These are phyloP conservation scores for Caenorhabditis sp. DNA, from an alignment of 2,888 invertebrate species.

Conservation along the genomic window DNA sequence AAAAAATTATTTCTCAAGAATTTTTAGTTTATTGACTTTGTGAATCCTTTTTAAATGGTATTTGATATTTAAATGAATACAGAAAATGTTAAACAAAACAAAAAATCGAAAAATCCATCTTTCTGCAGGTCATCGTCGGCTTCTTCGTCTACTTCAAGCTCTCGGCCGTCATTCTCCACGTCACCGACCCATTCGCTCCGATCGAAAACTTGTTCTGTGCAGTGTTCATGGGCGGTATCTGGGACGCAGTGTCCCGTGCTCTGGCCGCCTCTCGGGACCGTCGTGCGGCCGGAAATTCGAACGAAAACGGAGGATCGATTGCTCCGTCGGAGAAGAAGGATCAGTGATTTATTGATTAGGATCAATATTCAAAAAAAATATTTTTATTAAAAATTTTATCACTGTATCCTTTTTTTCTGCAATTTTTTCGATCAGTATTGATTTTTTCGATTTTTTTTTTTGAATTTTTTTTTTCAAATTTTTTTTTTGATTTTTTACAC, in stretches of 20 bases:
- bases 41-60: no score
- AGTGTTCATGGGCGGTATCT: constrained; percentile 96
- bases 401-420: not conserved
- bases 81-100: not conserved
- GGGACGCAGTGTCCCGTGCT: constrained; percentile 90
- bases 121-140: constrained; percentile 77
- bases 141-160: constrained; percentile 86
- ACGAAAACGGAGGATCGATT: constrained; percentile 77
- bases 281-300: constrained; percentile 68
- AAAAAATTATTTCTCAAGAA: not conserved
- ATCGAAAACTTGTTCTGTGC: constrained; percentile 99
- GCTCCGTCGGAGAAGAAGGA: constrained; percentile 78
- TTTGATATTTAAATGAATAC: no score
- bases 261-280: constrained; percentile 72
- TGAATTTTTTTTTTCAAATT: constrained; percentile 10
- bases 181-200: constrained; percentile 98
- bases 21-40: no score
- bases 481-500: not conserved
- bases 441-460: constrained; percentile 10
- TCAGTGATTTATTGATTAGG: constrained; percentile 62
- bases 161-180: constrained; percentile 95
- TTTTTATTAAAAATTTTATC: no score
- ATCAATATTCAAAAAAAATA: no score
- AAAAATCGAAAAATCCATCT: not conserved
- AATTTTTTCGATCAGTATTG: constrained; percentile 2